Base-by-base conservation (phyloP, 2,797 vertebrate genomes). In the Salarias fasciatus region DNA sequence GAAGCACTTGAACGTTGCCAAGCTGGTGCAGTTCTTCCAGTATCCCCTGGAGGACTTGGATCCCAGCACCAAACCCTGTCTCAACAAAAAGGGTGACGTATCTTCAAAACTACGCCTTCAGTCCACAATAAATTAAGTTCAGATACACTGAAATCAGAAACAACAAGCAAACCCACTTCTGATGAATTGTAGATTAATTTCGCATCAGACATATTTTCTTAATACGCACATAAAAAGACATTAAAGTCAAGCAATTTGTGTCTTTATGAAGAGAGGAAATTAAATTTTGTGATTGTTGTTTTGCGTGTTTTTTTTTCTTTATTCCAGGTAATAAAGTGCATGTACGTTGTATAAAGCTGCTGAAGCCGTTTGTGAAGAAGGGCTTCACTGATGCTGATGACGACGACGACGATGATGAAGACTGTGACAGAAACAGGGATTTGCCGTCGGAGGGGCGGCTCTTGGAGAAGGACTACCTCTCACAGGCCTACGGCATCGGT, bases 401-500 rank as follows among this genome's bases (percentile, higher is more conserved):
- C 0, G 94, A 92, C 0, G 65, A 94, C 0, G 94, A 96, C 0
- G 92, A 90, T 0, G 85, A 98, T 0, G 95, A 96, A 0, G 95
- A 95, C 4, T 92, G 94, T 29, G 83, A 86, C 1, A 84, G 88
- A 8, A 87, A 87, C 28, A 87, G 86, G 63, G 88, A 15, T 0
- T 68, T 90, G 8, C 88, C 90, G 10, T 84, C 89, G 0, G 88
- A 94, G 63, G 93, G 95, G 12, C 90, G 94, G 4, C 83, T 96
- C 69, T 94, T 93, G 12, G 96, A 99, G 88, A 93, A 81, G 10
- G 96, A 99, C 48, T 74, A 96, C 62, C 85, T 99, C 41, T 90
- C 94, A 0, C 97, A 99, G 86, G 95, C 96, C 37, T 99, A 98
- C 33, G 89, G 95, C 29, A 90, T 96, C 37, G 93, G 97, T 99